Conservation (phyloP, 1,140 invertebrate genomes). For the Cepaea nemoralis region DNA sequence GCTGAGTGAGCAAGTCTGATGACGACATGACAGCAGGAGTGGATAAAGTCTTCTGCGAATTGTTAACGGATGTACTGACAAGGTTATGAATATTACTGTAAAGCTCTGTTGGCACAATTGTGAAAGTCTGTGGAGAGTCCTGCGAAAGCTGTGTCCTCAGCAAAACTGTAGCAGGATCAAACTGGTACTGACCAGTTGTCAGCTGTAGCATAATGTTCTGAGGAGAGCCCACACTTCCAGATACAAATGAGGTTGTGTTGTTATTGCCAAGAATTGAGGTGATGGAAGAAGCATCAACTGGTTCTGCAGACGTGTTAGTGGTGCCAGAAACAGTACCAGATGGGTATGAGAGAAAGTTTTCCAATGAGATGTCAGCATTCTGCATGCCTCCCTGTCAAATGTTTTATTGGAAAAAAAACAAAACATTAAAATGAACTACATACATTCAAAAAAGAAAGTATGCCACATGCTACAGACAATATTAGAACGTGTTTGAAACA, state of each 20-base stretch:
- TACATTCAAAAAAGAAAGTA: no score
- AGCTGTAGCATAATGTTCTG: slow-evolving; percentile 31
- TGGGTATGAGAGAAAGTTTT: slow-evolving; percentile 3
- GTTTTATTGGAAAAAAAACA: neutral
- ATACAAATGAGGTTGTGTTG: neutral
- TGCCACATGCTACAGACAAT: no score
- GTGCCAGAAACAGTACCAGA: neutral
- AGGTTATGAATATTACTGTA: slow-evolving; percentile 18
- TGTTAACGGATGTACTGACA: neutral
- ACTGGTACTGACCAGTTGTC: slow-evolving; percentile 16
- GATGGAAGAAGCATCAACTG: neutral
- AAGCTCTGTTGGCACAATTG: slow-evolving; percentile 7
- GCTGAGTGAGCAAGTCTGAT: slow-evolving; percentile 17
- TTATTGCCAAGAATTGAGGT: neutral
- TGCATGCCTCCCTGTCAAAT: slow-evolving; percentile 5
- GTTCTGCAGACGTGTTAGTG: neutral
- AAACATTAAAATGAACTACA: no score
- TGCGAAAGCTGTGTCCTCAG: neutral
- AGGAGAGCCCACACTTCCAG: neutral
- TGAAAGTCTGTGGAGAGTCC: slow-evolving; percentile 14
- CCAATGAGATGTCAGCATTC: slow-evolving; percentile 6
- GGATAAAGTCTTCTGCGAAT: neutral
- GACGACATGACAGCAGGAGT: neutral
- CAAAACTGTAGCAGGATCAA: slow-evolving; percentile 21
- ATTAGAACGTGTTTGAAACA: no score